A percentile compares a stretch with the other conserved stretches of the same genome.
Evolutionary conservation across 2,113 vertebrate genomes (phyloP).

Genomic region (Phaethornis superciliosus): DNA sequence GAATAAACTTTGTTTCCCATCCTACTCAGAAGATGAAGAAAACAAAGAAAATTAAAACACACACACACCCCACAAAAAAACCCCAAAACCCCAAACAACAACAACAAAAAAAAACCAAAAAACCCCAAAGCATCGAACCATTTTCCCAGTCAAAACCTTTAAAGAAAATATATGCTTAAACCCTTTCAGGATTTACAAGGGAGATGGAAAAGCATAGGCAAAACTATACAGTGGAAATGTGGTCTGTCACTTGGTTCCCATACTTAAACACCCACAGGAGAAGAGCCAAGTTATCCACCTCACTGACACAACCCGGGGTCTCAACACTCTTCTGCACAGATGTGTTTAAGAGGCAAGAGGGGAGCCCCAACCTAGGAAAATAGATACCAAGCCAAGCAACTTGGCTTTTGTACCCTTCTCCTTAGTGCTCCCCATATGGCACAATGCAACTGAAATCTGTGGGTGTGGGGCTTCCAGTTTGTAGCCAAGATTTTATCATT

Average conservation of each 20-base stretch:
- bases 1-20: background rate
- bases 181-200: background rate
- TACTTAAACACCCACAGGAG: background rate
- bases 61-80: background rate
- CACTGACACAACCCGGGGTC: background rate
- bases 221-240: background rate
- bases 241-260: background rate
- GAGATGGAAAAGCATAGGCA: background rate
- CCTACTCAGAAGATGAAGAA: background rate
- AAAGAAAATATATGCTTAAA: background rate
- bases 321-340: background rate
- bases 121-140: background rate
- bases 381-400: background rate
- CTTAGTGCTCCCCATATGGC: background rate
- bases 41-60: background rate
- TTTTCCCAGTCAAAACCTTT: background rate
- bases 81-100: too few relatives aligned
- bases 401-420: constrained; percentile 22
- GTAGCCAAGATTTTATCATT: background rate
- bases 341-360: background rate
- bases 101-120: too few relatives aligned
- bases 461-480: background rate
- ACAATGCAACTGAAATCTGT: background rate
- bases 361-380: background rate
- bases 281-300: background rate